Conservation (phyloP, 2,888 invertebrate genomes). For the Pardosa pseudoannulata region DNA sequence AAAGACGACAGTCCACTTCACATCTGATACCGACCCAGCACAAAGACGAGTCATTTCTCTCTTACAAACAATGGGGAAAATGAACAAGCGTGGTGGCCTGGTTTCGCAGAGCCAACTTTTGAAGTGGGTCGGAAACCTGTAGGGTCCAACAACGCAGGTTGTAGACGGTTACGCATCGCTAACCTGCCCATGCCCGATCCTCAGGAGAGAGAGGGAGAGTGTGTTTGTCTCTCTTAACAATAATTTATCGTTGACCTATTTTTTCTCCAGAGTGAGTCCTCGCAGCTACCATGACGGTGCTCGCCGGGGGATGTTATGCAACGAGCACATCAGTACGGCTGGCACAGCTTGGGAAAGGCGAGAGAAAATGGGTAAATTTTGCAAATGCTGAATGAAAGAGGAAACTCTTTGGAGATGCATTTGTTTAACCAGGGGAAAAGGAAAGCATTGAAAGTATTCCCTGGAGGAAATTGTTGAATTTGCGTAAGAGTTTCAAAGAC, state of each 20-base stretch:
- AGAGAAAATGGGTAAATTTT: no score
- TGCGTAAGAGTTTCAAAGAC: no score
- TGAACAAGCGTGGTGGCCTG: background rate
- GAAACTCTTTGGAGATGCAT: no score
- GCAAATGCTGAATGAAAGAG: no score
- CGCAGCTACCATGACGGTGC: background rate
- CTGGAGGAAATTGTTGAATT: no score
- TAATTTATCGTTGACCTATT: background rate
- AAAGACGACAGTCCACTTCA: background rate
- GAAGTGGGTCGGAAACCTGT: constrained; percentile 25
- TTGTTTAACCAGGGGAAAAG: no score
- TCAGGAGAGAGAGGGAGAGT: no score
- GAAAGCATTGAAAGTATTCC: no score
- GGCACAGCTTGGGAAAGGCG: no score
- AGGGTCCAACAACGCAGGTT: background rate
- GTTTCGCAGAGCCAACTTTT: background rate
- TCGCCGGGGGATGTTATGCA: background rate
- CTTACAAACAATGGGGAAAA: background rate
- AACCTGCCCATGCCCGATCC: no score
- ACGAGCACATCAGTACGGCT: background rate
- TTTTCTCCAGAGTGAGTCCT: background rate
- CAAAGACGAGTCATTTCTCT: background rate
- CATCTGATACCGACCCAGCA: background rate
- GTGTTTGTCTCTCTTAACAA: background rate
- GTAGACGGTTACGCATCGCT: constrained; percentile 22